Base-by-base conservation (phyloP, 2,888 invertebrate species). In the Callinectes sapidus region DNA sequence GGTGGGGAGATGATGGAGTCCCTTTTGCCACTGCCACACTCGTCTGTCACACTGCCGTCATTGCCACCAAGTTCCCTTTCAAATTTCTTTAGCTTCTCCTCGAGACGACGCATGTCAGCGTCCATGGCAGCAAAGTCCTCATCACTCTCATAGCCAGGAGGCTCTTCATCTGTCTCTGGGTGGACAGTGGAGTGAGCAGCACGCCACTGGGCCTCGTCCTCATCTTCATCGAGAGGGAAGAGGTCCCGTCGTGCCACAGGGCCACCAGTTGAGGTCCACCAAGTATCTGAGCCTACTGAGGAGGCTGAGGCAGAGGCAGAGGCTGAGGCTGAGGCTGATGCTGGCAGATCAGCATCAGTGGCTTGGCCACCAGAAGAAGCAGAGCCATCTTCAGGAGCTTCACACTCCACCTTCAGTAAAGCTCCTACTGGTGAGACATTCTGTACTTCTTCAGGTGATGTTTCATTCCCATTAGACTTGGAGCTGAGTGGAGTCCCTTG, bases 91-190 rank as follows among this genome's bases (percentile, higher is more conserved):
- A 94, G 85, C 61, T 94, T 94, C 88, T 94, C 94, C 90, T 94
- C 94, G 18, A 94, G 89, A 23, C 94, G 94, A 0, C 91, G 91
- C 94, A 94, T 94, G 48, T 94, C 94, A 16, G 91, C 93, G 86
- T 94, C 94, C 93, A 94, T 94, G 1, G 91, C 55, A 32, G 93
- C 94, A 87, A 94, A 94, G 86, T 94, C 94, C 48, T 94, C 94
- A 35, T 94, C 93, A 48, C 92, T 94, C 42, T 88, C 93, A 77
- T 92, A 92, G 32, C 92, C 92, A 8, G 81, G 35, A 23, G 88
- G 88, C 35, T 93, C 93, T n/a, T 91, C 94, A 16, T 93, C 93
- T 23, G 89, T 91, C 10, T 93, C 92, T 18, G 89, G 89, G 16
- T 42, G 18, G 61, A 90, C 92, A 32, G 90, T 85, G n/a, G 87